Base-by-base conservation (phyloP, 2,113 vertebrate genomes). In the Rostratula benghalensis region DNA sequence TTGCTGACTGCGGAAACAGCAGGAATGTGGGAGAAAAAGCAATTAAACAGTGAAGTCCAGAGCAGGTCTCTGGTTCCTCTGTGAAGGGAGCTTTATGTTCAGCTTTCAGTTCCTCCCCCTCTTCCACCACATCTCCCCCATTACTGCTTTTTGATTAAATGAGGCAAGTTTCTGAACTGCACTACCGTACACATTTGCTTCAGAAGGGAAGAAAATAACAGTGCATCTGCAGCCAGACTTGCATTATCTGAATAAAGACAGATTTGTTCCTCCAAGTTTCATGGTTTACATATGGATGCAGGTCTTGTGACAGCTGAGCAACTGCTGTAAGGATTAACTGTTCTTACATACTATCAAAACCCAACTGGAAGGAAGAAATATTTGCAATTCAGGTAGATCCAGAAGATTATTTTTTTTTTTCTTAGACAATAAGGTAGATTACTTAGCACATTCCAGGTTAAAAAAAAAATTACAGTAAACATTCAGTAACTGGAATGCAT, bases 401-500 rank as follows among this genome's bases (percentile, higher is more conserved):
- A 95, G 37, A 88, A 87, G 37, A 41, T 14, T 60, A 5, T 35
- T 74, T 57, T 87, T 54, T 59, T 83, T 78, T 68, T 94, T 79
- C 46, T 94, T 94, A 71, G 39, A 94, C 85, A 90, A 96, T 87
- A 96, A 92, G 93, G 95, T 96, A 97, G 89, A 95, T 97, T 97
- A 94, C 93, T 96, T 89, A 87, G 87, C 90, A 97, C 94, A 96
- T 96, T 95, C 93, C 96, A 97, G 93, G 80, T 88, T 86, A 92
- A 95, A 95, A 92, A 95, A 95, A 97, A 94, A 95, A 95, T 87
- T 96, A 98, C 92, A 97, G 97, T 97, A 97, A 98, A 98, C 96
- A 96, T 97, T 97, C 94, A 94, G 94, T 86, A 97, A 96, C 96
- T 97, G 98, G 98, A 98, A 98, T 98, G 98, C 91, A 92, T 84